Base-by-base conservation (phyloP, 2,797 vertebrate species). In the Urosaurus nigricauda region DNA sequence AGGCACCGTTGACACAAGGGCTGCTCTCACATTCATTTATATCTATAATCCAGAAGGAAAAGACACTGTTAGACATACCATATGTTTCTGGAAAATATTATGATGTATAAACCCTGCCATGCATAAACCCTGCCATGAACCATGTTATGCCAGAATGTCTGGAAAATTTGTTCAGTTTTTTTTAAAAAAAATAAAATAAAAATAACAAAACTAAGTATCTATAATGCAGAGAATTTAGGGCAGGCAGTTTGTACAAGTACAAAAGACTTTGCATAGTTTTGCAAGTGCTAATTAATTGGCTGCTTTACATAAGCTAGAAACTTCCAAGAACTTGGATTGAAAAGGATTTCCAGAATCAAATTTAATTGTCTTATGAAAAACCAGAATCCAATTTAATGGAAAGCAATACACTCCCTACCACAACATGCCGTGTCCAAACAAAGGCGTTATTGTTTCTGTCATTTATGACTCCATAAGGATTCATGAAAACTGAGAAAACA, bases 1-100 rank as follows among this genome's bases (percentile, higher is more conserved):
- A 98, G 71, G 92, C 95, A 70, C 96, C 96, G 86, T 94, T 97
- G 90, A 94, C 91, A 95, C 97, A 98, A 0, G 97, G 97, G 37
- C 88, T 96, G 85, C 92, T 97, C 92, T 96, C 96, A 95, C 97
- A 98, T 95, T 98, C 97, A 75, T 98, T 96, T 95, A 97, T 88
- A 89, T 97, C 97, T 98, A 91, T 71, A 96, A 95, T 51, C 85
- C 90, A 92, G 88, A 92, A 90, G 91, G 24, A 89, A 94, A 92
- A 93, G 58, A 58, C 47, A 87, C 35, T 78, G 26, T 95, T 86
- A 95, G 86, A 83, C 84, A 26, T 73, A 81, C 4, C 0, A 85
- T 87, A 85, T 91, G 84, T 90, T 96, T 94, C 93, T 96, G 93
- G 87, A 92, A 95, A 96, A 93, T 91, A 93, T 88, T 93, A 92